A percentile compares a stretch with the other conserved stretches of the same genome.
Evolutionary conservation across 2,113 vertebrate genomes (phyloP).

Genomic region (Lichenostomus cassidix): DNA sequence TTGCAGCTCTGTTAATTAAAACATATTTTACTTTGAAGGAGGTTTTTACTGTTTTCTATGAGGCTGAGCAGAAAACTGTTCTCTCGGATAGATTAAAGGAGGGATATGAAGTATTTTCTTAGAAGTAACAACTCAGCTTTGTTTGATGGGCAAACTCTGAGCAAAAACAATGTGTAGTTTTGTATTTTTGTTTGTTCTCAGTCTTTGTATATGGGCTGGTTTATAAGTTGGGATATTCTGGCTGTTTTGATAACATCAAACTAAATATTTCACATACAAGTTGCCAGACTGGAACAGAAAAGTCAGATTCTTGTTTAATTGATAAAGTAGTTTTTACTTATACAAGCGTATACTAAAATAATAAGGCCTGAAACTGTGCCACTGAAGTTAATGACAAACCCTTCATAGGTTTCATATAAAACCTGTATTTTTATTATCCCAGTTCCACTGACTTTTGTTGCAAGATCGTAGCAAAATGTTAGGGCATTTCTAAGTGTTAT

Average conservation of each 20-base stretch:
- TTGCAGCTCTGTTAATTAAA: conserved; percentile 62
- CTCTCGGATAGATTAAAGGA: conserved; percentile 34
- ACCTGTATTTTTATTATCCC: conserved; percentile 46
- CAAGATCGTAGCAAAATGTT: conserved; percentile 20
- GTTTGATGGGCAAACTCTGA: conserved; percentile 7
- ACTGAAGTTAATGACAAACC: conserved; percentile 12
- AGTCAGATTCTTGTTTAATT: conserved; percentile 29
- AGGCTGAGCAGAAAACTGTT: conserved; percentile 33
- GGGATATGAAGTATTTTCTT: neutral
- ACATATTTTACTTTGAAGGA: conserved; percentile 53
- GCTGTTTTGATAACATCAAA: neutral
- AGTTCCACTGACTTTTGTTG: conserved; percentile 14
- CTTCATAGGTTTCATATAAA: conserved; percentile 26
- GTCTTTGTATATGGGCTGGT: neutral
- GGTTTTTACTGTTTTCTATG: conserved; percentile 42
- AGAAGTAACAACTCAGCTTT: neutral
- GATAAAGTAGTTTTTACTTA: conserved; percentile 38
- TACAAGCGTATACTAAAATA: conserved; percentile 3
- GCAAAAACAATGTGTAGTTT: neutral
- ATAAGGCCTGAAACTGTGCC: conserved; percentile 35
- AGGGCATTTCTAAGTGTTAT: conserved; percentile 58
- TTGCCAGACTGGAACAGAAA: neutral
- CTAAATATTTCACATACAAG: neutral
- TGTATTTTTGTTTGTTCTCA: conserved; percentile 15
- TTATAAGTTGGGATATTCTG: neutral